Percentiles rank a stretch among this genome's conserved stretches.
Evolutionary conservation across 2,797 vertebrate genomes (phyloP).

Genomic region (Ctenochaetus hawaiiensis): DNA sequence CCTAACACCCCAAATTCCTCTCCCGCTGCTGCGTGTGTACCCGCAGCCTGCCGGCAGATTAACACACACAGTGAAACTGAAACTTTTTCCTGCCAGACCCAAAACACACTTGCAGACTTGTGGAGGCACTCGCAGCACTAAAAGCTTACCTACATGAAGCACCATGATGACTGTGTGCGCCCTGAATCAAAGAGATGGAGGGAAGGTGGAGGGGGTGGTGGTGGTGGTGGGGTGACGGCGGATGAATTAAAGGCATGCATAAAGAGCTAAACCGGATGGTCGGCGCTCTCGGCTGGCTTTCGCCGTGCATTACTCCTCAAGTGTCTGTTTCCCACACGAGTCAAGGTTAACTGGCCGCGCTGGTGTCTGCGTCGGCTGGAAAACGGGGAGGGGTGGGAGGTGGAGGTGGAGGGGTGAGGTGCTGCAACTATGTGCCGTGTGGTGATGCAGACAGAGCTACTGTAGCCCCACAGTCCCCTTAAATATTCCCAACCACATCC

Average conservation of each 20-base stretch:
- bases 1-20: slow-evolving; percentile 50
- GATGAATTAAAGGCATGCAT: slow-evolving; percentile 40
- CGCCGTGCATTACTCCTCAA: slow-evolving; percentile 71
- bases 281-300: slow-evolving; percentile 7
- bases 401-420: slow-evolving; percentile 65
- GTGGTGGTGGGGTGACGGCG: neutral
- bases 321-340: slow-evolving; percentile 82
- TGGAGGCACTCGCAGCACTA: slow-evolving; percentile 2
- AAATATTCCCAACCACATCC: slow-evolving; percentile 58
- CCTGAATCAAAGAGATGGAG: slow-evolving; percentile 3
- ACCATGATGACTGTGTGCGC: slow-evolving; percentile 33
- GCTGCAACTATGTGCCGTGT: slow-evolving; percentile 68
- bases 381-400: slow-evolving; percentile 61
- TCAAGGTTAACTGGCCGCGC: slow-evolving; percentile 85
- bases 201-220: neutral
- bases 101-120: slow-evolving; percentile 38
- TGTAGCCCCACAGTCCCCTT: slow-evolving; percentile 56
- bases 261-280: slow-evolving; percentile 27
- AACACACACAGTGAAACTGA: slow-evolving; percentile 49
- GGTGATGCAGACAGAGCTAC: slow-evolving; percentile 75
- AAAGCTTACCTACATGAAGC: slow-evolving; percentile 13
- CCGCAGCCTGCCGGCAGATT: slow-evolving; percentile 42
- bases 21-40: slow-evolving; percentile 37
- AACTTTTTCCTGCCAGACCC: slow-evolving; percentile 65
- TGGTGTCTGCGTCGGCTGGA: slow-evolving; percentile 80